A percentile compares a stretch with the other conserved stretches of the same genome.
Evolutionary conservation across 2,888 invertebrate species (phyloP).

Genomic region (Hecatera dysodea): DNA sequence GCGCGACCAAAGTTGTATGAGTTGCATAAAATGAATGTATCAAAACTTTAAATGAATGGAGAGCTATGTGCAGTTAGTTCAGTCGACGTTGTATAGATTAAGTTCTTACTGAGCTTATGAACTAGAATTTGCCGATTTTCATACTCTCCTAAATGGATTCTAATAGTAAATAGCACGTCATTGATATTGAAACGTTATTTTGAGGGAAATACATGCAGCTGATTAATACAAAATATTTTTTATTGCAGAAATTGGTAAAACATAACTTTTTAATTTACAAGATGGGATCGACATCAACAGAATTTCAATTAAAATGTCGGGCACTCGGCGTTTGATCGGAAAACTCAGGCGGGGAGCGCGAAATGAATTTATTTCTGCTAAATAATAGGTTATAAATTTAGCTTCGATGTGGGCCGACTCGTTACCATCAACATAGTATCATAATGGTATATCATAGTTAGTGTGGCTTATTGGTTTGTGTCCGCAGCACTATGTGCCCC

Average conservation of each 20-base stretch:
- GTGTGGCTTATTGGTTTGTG: constrained; percentile 45
- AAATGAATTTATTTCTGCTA: constrained; percentile 58
- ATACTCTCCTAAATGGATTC: not conserved
- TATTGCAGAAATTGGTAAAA: constrained; percentile 20
- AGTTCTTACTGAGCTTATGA: constrained; percentile 15
- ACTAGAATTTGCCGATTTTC: constrained; percentile 3
- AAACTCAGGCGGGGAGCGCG: constrained; percentile 43
- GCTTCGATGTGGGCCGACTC: constrained; percentile 33
- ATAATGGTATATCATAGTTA: constrained; percentile 27
- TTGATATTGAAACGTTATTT: not conserved
- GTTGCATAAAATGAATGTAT: constrained; percentile 21
- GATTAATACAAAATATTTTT: not conserved
- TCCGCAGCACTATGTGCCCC: constrained; percentile 29
- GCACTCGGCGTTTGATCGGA: constrained; percentile 53
- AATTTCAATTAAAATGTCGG: constrained; percentile 78
- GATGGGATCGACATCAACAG: constrained; percentile 55
- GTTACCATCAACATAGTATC: constrained; percentile 33
- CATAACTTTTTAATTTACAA: constrained; percentile 43
- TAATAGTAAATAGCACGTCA: not conserved
- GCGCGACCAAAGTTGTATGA: not conserved
- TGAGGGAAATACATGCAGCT: not conserved
- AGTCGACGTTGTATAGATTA: constrained; percentile 23
- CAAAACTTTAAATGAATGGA: constrained; percentile 32
- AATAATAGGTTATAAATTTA: constrained; percentile 57
- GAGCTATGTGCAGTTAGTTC: constrained; percentile 26